Evolutionary conservation across 2,888 invertebrate genomes (phyloP), one percentile per base, ranked within the genome.

Genomic region (Strigamia crassipes): DNA sequence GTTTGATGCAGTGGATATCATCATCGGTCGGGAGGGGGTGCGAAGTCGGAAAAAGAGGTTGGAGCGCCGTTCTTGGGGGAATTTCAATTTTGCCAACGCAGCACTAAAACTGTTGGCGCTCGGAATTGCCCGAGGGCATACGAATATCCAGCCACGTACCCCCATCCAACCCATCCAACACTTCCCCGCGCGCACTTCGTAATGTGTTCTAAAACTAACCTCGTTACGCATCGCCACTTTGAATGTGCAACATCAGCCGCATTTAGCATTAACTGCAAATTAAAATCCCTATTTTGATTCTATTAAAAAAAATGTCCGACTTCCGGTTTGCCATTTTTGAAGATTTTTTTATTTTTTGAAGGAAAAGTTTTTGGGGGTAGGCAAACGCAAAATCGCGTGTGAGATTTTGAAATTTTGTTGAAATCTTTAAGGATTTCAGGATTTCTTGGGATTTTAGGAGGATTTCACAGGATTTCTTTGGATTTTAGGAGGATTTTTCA

Each of bases 31-130:
- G 18, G n/a, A 61, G n/a, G 61, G 61, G 18, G 61, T 61, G 61
- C 18, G 23, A 23, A 61, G 61, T 21, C 21, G 23, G 61, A 61
- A n/a, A 61, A 23, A 61, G 61, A 61, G 61, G 23, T 18, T 18
- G 10, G 23, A 23, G 23, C 61, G 61, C 21, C 61, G 23, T 61
- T 61, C 61, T 61, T 18, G 61, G n/a, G 61, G 61, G 61, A 61
- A 61, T 61, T 61, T 61, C 61, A 61, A 61, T 61, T 61, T 61
- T 23, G 61, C 61, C 61, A 18, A 61, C 61, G 61, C 61, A 61
- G 61, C 61, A 61, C 61, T 61, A 61, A 61, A 61, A 61, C 61
- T 61, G 61, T 61, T 61, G 61, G 61, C 61, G 61, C 61, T n/a
- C 61, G 61, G 61, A 61, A 61, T 61, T 61, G 61, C 21, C 61